Evolutionary conservation across 2,797 vertebrate genomes (phyloP).

Genomic region (Gymnoscopelus braueri): DNA sequence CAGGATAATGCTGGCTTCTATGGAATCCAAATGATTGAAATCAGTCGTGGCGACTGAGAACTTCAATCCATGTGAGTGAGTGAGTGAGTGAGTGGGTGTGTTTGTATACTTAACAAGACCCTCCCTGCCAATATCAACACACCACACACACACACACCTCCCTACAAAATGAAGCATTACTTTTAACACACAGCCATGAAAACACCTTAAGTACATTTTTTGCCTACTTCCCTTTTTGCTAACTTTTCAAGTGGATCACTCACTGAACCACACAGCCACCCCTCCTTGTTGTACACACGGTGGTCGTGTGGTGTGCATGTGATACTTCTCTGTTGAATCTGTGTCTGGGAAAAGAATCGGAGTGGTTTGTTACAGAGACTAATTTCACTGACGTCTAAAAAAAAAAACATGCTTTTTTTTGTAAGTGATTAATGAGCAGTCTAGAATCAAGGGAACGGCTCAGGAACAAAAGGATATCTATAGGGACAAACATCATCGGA

Average conservation of each 20-base stretch:
- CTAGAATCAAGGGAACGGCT: too few species aligned
- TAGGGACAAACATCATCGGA: too few species aligned
- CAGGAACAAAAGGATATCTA: too few species aligned
- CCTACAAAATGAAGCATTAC: not conserved
- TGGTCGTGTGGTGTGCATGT: not conserved
- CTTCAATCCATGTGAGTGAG: too few species aligned
- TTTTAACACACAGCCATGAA: not conserved
- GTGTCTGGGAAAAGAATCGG: not conserved
- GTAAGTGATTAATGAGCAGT: too few species aligned
- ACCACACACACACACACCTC: not conserved
- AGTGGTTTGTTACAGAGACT: constrained; percentile 7
- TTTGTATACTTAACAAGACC: constrained; percentile 12
- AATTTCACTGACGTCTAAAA: too few species aligned
- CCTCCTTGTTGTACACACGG: not conserved
- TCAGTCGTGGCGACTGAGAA: too few species aligned
- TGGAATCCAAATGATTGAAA: too few species aligned
- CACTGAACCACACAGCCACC: not conserved
- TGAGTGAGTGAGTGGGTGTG: not conserved
- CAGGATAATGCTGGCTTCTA: too few species aligned
- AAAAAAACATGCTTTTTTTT: too few species aligned
- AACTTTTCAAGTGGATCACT: not conserved
- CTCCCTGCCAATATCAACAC: constrained; percentile 4
- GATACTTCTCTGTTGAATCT: not conserved
- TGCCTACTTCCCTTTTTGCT: not conserved
- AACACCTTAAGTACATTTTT: constrained; percentile 5